phyloP scores from a whole-genome alignment of 2,113 vertebrate species.

The Oreochromis aureus region DNA sequence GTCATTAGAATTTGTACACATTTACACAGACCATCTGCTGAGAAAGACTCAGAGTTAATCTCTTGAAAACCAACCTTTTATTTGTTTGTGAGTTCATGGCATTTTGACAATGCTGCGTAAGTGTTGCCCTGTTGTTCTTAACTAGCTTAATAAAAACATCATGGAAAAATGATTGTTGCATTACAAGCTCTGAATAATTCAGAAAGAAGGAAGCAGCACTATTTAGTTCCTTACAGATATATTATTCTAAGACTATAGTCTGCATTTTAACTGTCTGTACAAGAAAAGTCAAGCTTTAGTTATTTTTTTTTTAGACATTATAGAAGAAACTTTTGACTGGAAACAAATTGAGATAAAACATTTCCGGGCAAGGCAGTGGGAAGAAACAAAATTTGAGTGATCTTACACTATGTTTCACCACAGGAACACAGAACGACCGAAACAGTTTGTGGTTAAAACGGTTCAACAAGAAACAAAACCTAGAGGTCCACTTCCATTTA shows the following conservation, averaged over 20 bases:
- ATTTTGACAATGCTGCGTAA: rapidly evolving
- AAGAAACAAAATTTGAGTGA: not conserved
- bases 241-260: rapidly evolving
- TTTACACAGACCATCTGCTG: not conserved
- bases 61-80: rapidly evolving
- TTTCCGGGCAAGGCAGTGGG: no score
- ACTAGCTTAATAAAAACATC: rapidly evolving
- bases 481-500: not conserved
- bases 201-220: not conserved
- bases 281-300: not conserved
- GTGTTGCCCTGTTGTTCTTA: not conserved
- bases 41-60: not conserved
- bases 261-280: rapidly evolving
- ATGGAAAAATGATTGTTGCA: not conserved
- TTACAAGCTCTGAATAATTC: not conserved
- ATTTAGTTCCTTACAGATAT: not conserved
- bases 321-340: no score
- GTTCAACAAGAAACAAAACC: rapidly evolving
- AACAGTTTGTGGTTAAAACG: not conserved
- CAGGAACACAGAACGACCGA: not conserved
- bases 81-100: rapidly evolving
- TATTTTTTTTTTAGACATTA: rapidly evolving
- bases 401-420: not conserved
- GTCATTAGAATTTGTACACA: not conserved
- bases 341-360: no score